Evolutionary conservation across 2,113 vertebrate species (phyloP).

Genomic region (Calypte anna): DNA sequence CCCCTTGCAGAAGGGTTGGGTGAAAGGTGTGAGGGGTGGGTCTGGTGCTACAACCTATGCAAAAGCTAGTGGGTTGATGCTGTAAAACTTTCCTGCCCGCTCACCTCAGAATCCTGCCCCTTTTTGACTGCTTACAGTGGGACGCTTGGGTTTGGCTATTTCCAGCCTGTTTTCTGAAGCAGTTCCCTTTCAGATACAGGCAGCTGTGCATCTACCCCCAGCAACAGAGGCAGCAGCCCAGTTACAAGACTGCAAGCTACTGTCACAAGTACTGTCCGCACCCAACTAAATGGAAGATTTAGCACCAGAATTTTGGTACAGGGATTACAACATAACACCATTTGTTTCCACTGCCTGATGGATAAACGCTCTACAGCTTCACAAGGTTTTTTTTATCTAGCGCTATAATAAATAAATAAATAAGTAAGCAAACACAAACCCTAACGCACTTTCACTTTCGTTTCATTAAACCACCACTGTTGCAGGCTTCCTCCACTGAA

Average conservation of each 20-base stretch:
- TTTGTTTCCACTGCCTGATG: background rate
- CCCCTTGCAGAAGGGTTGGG: background rate
- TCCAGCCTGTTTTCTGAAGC: background rate
- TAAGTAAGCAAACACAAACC: accelerated
- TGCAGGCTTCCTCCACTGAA: background rate
- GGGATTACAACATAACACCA: background rate
- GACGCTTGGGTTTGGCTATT: background rate
- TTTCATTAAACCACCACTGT: accelerated
- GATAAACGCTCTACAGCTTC: background rate
- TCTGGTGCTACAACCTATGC: background rate
- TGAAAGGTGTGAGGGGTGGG: background rate
- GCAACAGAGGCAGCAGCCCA: no score
- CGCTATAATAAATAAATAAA: no score
- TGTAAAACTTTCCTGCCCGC: background rate
- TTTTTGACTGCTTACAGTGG: background rate
- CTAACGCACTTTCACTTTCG: background rate
- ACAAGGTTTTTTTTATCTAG: background rate
- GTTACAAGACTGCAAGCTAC: no score
- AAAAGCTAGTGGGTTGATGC: accelerated
- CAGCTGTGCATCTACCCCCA: background rate
- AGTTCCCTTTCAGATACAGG: accelerated
- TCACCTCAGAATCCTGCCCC: background rate
- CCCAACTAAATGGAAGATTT: accelerated
- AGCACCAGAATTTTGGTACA: background rate
- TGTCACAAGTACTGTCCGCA: no score